Evolutionary conservation across 30 jellyfish, hydroid and myxozoan genomes (phyloP).

Genomic region (Aurelia aurita): DNA sequence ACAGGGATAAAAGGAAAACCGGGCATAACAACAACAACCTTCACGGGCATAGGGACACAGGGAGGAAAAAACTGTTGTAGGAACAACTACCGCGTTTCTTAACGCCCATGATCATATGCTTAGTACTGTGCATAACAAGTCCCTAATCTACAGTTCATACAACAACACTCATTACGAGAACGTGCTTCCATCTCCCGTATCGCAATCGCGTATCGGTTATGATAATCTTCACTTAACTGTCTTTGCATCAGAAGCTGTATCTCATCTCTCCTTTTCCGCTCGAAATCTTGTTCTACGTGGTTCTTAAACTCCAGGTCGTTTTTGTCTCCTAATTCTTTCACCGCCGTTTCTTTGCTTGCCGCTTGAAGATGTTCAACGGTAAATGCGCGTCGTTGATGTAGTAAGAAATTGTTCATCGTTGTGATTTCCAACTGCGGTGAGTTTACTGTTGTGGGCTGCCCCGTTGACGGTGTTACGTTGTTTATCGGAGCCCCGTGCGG

Average conservation of each 20-base stretch:
- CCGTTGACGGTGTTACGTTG: no score
- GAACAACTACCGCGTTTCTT: no score
- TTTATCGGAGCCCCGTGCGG: background rate
- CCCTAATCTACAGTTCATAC: conserved; percentile 28
- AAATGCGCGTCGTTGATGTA: background rate
- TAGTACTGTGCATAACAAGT: background rate
- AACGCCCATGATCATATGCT: no score
- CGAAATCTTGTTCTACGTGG: no score
- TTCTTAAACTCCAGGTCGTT: no score
- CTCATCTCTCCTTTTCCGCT: background rate
- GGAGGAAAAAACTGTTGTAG: no score
- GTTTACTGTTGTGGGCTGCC: background rate
- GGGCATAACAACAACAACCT: no score
- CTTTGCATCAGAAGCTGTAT: background rate
- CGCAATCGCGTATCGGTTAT: background rate
- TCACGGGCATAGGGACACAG: no score
- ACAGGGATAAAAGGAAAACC: no score
- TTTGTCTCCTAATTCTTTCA: background rate
- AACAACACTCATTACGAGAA: conserved; percentile 7
- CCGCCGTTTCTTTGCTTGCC: background rate
- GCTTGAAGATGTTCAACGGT: background rate
- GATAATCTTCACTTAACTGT: background rate
- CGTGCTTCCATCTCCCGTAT: background rate
- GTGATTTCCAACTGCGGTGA: background rate
- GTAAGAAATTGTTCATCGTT: background rate